These are phyloP conservation scores for Pimpla rufipes DNA, from an alignment of 2,888 invertebrate species.

Conservation along the genomic window DNA sequence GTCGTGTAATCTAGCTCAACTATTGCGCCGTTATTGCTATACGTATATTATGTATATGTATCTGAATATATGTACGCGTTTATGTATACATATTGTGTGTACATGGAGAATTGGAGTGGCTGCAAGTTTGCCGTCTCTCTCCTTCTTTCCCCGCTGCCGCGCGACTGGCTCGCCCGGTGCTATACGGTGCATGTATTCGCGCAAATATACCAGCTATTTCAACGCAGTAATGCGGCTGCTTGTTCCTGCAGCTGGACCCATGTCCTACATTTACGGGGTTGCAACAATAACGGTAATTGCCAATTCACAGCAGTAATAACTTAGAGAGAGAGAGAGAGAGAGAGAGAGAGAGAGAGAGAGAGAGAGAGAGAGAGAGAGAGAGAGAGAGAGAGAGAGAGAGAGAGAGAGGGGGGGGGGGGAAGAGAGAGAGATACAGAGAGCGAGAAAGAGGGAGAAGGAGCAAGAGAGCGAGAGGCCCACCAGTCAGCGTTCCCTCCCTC, in stretches of 20 bases:
- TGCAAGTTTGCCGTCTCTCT: slow-evolving; percentile 41
- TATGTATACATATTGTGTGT: not conserved
- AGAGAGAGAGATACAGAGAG: slow-evolving; percentile 15
- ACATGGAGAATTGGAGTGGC: slow-evolving; percentile 63
- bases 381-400: slow-evolving; percentile 35
- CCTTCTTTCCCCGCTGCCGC: slow-evolving; percentile 35
- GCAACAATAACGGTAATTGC: slow-evolving; percentile 81
- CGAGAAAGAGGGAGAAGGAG: slow-evolving; percentile 51
- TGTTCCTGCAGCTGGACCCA: slow-evolving; percentile 76
- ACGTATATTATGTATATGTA: slow-evolving; percentile 37
- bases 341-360: slow-evolving; percentile 20
- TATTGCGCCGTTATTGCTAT: slow-evolving; percentile 72
- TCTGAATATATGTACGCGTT: not conserved
- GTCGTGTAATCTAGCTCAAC: slow-evolving; percentile 73
- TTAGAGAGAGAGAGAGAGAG: slow-evolving; percentile 60
- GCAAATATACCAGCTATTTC: slow-evolving; percentile 70
- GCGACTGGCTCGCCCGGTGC: not conserved
- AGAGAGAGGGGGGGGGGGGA: slow-evolving; percentile 16
- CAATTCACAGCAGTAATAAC: slow-evolving; percentile 81
- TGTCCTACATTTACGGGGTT: slow-evolving; percentile 77
- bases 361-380: slow-evolving; percentile 52
- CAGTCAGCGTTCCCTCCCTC: slow-evolving; percentile 44
- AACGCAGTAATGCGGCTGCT: slow-evolving; percentile 70
- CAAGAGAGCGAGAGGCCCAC: slow-evolving; percentile 7
- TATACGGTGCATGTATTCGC: slow-evolving; percentile 21